Evolutionary conservation across 2,113 vertebrate genomes (phyloP).

Genomic region (Arvicanthis niloticus): DNA sequence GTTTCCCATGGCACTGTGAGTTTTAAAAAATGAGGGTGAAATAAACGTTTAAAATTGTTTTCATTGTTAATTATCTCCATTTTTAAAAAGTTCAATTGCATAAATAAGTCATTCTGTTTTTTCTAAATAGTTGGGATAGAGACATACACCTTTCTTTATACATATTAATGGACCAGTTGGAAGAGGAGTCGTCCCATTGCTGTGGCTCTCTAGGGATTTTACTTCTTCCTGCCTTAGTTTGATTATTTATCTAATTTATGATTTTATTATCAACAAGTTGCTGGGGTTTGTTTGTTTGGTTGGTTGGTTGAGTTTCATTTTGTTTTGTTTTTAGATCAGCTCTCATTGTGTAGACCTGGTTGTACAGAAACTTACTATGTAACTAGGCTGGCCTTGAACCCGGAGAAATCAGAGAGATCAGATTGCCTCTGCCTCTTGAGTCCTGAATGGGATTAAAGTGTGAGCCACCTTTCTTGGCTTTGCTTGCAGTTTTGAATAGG

Average conservation of each 20-base stretch:
- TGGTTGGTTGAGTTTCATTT: not conserved
- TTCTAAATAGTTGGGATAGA: not conserved
- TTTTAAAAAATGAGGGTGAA: conserved; percentile 20
- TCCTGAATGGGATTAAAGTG: not conserved
- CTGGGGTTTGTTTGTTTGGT: not conserved
- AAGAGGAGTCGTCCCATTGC: not conserved
- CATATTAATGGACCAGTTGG: not conserved
- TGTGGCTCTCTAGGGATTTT: not conserved
- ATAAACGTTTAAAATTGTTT: conserved; percentile 40
- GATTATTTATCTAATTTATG: not conserved
- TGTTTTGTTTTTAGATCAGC: not conserved
- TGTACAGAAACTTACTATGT: not conserved
- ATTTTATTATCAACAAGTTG: not conserved
- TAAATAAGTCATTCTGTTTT: not conserved
- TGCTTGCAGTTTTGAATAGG: not conserved
- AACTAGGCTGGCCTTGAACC: not conserved
- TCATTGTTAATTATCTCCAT: conserved; percentile 3
- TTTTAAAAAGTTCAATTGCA: conserved; percentile 33
- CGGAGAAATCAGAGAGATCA: no score
- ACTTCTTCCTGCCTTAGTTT: not conserved
- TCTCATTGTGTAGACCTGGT: not conserved
- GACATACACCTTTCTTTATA: not conserved
- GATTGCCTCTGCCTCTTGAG: not conserved
- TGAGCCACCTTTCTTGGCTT: not conserved
- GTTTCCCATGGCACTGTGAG: not conserved